Conservation (phyloP, 1,140 invertebrate genomes). For the Formica exsecta region DNA sequence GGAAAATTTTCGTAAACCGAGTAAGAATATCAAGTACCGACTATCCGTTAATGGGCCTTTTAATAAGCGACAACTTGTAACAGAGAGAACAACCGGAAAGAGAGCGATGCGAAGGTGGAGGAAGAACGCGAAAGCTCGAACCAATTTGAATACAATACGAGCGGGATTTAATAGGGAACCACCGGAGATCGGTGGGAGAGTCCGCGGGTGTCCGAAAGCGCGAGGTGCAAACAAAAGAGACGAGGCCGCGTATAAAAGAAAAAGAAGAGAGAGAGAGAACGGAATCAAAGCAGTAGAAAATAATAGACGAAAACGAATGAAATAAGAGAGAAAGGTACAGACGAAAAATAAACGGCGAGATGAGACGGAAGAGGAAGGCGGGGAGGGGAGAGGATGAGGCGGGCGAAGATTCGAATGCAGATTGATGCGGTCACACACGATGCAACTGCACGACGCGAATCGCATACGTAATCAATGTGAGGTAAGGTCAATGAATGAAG, state of each 20-base stretch:
- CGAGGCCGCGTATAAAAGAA: constrained; percentile 46
- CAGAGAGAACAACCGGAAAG: not conserved
- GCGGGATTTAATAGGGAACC: constrained; percentile 80
- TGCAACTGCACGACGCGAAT: constrained; percentile 81
- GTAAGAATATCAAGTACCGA: not conserved
- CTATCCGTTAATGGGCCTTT: constrained; percentile 14
- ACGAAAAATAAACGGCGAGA: constrained; percentile 53
- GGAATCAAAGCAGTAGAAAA: not conserved
- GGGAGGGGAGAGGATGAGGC: constrained; percentile 35
- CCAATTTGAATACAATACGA: constrained; percentile 85
- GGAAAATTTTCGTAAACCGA: not conserved
- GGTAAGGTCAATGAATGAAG: constrained; percentile 77
- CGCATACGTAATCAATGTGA: constrained; percentile 79
- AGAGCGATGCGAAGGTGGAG: not conserved
- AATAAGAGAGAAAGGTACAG: constrained; percentile 15
- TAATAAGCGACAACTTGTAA: constrained; percentile 43
- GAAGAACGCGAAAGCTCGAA: constrained; percentile 65
- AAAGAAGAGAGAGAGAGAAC: too few relatives aligned
- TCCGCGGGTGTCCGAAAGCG: constrained; percentile 80
- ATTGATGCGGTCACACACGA: constrained; percentile 86
- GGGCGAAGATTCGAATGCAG: constrained; percentile 79
- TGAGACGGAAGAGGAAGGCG: constrained; percentile 4
- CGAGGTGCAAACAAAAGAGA: constrained; percentile 83
- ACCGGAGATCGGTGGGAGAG: constrained; percentile 69
- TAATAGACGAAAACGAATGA: not conserved